Base-by-base conservation (phyloP, 92 coral and sea anemone species). In the Porites evermanni region DNA sequence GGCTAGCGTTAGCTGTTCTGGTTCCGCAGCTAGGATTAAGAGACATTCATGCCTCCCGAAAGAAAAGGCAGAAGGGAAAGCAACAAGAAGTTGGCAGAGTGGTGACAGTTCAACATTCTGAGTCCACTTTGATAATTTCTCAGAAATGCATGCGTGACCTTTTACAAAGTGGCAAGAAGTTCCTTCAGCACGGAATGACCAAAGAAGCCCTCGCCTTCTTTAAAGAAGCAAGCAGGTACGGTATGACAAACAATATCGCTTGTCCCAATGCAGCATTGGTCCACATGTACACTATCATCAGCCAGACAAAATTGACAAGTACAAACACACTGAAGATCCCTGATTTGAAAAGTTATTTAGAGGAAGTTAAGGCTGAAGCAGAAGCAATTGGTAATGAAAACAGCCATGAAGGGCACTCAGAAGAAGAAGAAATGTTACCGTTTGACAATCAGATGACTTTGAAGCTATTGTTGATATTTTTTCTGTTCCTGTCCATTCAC, bases 131-230 rank as follows among this genome's bases (percentile, higher is more conserved):
- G 14, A 6, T 80, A n/a, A 8, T 68, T 24, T 51, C 67, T 7
- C 21, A 64, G 4, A 80, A 80, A 53, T 29, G 6, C 38, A 2
- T 26, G 1, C 14, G 58, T 7, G 85, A 81, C 19, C 66, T 81
- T 4, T 19, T 81, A 8, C 54, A 32, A 20, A 56, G 26, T 18
- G 85, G 77, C 0, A 76, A 56, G 7, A n/a, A 29, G 6, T 54
- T 81, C 20, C 76, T 68, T 16, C 70, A 38, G 1, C 56, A 26
- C 0, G 85, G 85, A 56, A 81, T 53, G 85, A 70, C 2, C 26
- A 53, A 81, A 18, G 77, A 70, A 8, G 85, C 85, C 7, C 13
- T 8, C 0, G 12, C 58, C 26, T 81, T 81, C 53, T 70, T 81
- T 17, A 67, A 70, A 6, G 24, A 20, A 17, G 85, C 85, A 4